A percentile compares a stretch with the other conserved stretches of the same genome.
Evolutionary conservation across 2,797 vertebrate genomes (phyloP).

Genomic region (Pachyuromys duprasi): DNA sequence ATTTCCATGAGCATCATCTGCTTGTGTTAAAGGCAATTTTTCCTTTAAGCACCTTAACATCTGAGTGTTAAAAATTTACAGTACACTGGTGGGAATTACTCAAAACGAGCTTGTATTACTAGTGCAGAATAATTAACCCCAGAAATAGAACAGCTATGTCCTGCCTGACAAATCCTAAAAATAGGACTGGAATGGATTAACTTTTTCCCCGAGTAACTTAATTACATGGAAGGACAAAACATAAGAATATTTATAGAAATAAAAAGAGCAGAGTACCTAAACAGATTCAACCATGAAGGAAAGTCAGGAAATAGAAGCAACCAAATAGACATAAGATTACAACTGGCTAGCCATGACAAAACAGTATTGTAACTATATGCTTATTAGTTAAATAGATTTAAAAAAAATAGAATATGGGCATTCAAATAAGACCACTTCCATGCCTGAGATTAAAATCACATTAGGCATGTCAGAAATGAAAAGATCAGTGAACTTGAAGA

Average conservation of each 20-base stretch:
- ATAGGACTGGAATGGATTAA: constrained; percentile 11
- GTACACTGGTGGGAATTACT: background rate
- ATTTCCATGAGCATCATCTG: background rate
- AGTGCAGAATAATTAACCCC: background rate
- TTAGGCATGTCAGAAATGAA: background rate
- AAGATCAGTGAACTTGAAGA: background rate
- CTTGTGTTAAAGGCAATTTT: constrained; percentile 35
- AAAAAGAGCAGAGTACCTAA: background rate
- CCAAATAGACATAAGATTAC: background rate
- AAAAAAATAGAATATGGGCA: background rate
- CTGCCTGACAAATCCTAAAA: constrained; percentile 15
- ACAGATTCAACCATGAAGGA: background rate
- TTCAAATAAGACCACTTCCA: background rate
- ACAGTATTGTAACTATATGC: background rate
- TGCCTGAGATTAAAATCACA: background rate
- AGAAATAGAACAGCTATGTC: background rate
- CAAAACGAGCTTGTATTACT: background rate
- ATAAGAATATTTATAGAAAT: constrained; percentile 42
- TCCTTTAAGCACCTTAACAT: constrained; percentile 32
- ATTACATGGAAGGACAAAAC: background rate
- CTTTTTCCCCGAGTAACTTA: constrained; percentile 31
- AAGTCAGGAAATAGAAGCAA: background rate
- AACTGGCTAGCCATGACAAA: background rate
- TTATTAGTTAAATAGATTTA: background rate
- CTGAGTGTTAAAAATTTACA: background rate